Conservation (phyloP, 1,140 invertebrate genomes). For the Steinernema khuongi region DNA sequence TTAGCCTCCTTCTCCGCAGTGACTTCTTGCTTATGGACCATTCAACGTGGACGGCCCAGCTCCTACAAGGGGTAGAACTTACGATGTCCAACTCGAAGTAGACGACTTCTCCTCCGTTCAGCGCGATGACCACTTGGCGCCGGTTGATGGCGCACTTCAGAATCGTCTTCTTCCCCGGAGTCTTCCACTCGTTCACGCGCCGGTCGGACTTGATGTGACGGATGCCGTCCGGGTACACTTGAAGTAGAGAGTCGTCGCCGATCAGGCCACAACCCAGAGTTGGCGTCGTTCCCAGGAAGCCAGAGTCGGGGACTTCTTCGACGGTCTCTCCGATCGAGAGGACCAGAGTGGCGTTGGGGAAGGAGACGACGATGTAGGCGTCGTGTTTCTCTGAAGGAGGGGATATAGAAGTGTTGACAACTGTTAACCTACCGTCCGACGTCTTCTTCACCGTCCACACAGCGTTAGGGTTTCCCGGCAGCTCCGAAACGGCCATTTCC, state of each 20-base stretch:
- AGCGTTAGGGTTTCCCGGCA: slow-evolving; percentile 97
- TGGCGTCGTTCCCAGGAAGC: slow-evolving; percentile 94
- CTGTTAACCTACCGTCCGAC: slow-evolving; percentile 74
- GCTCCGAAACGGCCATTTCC: slow-evolving; percentile 98
- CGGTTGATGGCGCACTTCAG: slow-evolving; percentile 97
- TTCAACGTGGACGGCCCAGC: too few relatives aligned
- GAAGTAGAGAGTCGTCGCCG: slow-evolving; percentile 92
- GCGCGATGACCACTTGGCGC: slow-evolving; percentile 92
- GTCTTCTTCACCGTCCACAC: slow-evolving; percentile 98
- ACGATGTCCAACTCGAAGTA: slow-evolving; percentile 99
- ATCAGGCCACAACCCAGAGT: slow-evolving; percentile 92
- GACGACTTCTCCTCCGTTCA: slow-evolving; percentile 92
- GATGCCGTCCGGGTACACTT: slow-evolving; percentile 97
- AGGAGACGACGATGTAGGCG: slow-evolving; percentile 99
- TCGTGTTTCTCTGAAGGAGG: slow-evolving; percentile 87
- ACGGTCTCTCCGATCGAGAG: slow-evolving; percentile 99
- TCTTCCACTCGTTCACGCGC: slow-evolving; percentile 97
- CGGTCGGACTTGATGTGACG: slow-evolving; percentile 94
- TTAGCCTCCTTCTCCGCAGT: too few relatives aligned
- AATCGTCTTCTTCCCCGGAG: slow-evolving; percentile 91
- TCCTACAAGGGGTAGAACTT: too few relatives aligned
- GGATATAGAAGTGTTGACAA: slow-evolving; percentile 22
- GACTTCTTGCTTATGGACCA: too few relatives aligned
- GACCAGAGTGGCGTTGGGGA: slow-evolving; percentile 97
- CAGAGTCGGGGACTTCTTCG: slow-evolving; percentile 98